Conservation (phyloP, 92 coral and sea anemone species). For the Phenganax marumi region DNA sequence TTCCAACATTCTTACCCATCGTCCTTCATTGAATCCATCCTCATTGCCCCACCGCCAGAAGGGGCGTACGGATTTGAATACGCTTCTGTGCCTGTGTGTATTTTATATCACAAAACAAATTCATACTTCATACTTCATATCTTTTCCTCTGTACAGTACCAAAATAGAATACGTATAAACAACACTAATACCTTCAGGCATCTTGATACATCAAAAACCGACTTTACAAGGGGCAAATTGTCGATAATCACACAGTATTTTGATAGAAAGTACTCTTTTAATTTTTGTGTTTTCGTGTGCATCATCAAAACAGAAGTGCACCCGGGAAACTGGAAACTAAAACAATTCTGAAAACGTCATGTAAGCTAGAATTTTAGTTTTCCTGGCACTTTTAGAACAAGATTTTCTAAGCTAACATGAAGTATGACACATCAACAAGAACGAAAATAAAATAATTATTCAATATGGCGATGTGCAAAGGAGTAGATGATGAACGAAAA, state of each 20-base stretch:
- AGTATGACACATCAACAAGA: not conserved
- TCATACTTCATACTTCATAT: not conserved
- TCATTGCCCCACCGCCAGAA: conserved; percentile 57
- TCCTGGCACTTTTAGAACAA: not conserved
- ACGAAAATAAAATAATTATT: not conserved
- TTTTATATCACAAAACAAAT: not conserved
- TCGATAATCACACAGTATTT: not conserved
- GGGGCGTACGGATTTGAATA: conserved; percentile 96
- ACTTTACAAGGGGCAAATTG: not conserved
- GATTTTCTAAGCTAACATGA: not conserved
- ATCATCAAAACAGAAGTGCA: no score
- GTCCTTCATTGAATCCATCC: conserved; percentile 25
- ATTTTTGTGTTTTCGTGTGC: no score
- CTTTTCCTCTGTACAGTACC: no score
- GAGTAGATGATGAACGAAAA: conserved; percentile 36
- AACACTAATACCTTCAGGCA: conserved; percentile 56
- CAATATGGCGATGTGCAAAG: not conserved
- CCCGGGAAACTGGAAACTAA: not conserved
- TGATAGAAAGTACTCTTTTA: no score
- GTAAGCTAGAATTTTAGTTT: not conserved
- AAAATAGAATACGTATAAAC: not conserved
- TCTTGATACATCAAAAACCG: conserved; percentile 22
- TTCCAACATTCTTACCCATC: conserved; percentile 12
- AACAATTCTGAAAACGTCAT: not conserved
- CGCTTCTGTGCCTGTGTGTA: conserved; percentile 62